phyloP scores from a whole-genome alignment of 1,140 invertebrate species.

The Pectinophora gossypiella region DNA sequence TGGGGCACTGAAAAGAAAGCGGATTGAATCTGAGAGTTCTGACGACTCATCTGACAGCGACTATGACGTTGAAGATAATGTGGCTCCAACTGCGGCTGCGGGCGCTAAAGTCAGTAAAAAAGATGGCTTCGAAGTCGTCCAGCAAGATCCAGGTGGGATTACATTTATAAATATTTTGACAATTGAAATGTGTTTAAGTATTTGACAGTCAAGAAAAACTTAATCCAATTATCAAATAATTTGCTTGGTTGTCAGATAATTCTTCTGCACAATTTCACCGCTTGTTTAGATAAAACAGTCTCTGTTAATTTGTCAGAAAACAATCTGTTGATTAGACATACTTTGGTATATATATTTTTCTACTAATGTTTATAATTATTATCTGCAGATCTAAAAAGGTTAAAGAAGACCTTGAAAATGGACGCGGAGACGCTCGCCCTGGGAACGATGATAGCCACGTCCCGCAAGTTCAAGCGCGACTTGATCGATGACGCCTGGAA shows the following conservation, averaged over 20 bases:
- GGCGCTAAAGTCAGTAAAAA: conserved; percentile 63
- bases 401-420: conserved; percentile 84
- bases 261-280: too few species aligned
- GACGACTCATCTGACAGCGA: conserved; percentile 77
- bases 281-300: too few species aligned
- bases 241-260: too few species aligned
- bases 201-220: too few species aligned
- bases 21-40: conserved; percentile 48
- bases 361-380: too few species aligned
- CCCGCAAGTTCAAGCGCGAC: conserved; percentile 90
- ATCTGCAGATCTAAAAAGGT: conserved; percentile 49
- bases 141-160: conserved; percentile 73
- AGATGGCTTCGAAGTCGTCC: conserved; percentile 82
- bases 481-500: conserved; percentile 94
- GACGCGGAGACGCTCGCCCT: conserved; percentile 91
- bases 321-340: too few species aligned
- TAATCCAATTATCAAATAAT: too few species aligned
- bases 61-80: conserved; percentile 78
- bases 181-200: too few species aligned
- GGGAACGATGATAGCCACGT: conserved; percentile 89
- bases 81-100: conserved; percentile 30
- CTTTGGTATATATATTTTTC: too few species aligned
- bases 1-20: conserved; percentile 45
- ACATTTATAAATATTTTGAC: too few species aligned
- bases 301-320: background rate